Conservation (phyloP, 2,113 vertebrate species). For the Taurulus bubalis region DNA sequence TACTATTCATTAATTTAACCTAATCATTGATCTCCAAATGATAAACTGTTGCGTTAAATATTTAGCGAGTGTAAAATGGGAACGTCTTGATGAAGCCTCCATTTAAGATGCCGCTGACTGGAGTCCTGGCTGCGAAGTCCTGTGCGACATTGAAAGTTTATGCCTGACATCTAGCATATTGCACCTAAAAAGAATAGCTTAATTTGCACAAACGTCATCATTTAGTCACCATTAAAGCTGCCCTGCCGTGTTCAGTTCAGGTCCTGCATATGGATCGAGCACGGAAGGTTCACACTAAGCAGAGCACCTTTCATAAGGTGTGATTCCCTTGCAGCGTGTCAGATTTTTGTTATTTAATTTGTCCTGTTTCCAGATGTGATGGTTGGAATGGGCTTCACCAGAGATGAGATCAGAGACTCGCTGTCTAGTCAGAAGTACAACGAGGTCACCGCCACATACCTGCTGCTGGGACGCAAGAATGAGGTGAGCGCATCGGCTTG, state of each 20-base stretch:
- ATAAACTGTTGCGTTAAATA: not conserved
- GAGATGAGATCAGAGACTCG: constrained; percentile 92
- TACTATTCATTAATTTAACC: not conserved
- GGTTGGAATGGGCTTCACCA: constrained; percentile 93
- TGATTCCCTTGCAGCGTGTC: not conserved
- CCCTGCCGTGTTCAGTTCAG: not conserved
- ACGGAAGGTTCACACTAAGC: not conserved
- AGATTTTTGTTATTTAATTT: not conserved
- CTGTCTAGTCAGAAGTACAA: constrained; percentile 91
- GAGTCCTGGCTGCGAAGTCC: too few species aligned
- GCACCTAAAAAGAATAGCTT: not conserved
- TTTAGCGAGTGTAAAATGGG: not conserved
- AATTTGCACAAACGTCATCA: not conserved
- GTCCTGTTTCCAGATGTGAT: constrained; percentile 87
- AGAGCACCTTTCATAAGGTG: not conserved
- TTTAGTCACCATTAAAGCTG: not conserved
- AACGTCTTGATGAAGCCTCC: not conserved
- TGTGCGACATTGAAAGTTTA: not conserved
- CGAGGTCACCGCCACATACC: constrained; percentile 94
- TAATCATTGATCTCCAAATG: not conserved
- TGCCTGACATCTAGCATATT: not conserved
- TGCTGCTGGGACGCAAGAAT: constrained; percentile 91
- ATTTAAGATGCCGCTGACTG: not conserved
- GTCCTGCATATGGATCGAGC: not conserved
- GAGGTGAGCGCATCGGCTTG: constrained; percentile 71